Evolutionary conservation across 2,888 invertebrate species (phyloP).

Genomic region (Heteromurus nitidus): DNA sequence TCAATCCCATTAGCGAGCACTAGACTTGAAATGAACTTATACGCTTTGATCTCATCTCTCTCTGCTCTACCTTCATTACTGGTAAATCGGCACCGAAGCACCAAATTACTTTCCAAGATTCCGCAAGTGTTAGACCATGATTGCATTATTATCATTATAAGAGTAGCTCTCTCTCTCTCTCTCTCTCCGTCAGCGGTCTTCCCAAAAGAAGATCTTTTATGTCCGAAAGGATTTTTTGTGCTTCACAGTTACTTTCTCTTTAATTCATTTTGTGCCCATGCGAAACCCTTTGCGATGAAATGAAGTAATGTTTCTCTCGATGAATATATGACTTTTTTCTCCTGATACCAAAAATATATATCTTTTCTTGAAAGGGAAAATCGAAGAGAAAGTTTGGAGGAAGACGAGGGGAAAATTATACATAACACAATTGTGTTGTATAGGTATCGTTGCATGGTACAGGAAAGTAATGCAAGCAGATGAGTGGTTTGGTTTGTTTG

Average conservation of each 20-base stretch:
- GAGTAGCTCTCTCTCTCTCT: neutral
- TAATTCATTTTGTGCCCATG: neutral
- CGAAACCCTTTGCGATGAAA: neutral
- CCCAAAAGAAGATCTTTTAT: neutral
- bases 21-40: no score
- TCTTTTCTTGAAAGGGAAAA: neutral
- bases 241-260: neutral
- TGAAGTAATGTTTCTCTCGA: neutral
- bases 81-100: neutral
- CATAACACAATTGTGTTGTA: no score
- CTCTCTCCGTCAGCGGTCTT: neutral
- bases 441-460: no score
- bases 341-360: no score
- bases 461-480: no score
- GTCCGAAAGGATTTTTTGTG: no score
- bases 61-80: no score
- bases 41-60: no score
- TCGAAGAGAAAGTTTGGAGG: neutral
- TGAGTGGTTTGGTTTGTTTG: neutral
- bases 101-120: conserved; percentile 4
- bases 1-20: no score
- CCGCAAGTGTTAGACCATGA: neutral
- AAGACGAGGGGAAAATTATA: neutral
- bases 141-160: conserved; percentile 21
- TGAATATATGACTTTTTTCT: no score